Conservation (phyloP, 2,888 invertebrate genomes). For the Calliopum simillimum region DNA sequence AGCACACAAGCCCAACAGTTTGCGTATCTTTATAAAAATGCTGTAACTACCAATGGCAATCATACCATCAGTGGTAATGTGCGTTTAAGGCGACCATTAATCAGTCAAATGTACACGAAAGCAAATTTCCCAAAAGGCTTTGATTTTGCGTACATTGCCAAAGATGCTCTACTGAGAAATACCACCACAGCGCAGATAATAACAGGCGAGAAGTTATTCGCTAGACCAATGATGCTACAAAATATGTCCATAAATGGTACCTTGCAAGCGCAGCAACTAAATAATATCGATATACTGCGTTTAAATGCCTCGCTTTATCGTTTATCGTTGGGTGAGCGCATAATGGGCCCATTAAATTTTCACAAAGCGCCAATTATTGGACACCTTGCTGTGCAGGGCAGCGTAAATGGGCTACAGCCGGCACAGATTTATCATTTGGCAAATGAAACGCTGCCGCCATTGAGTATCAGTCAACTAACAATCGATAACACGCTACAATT, state of each 20-base stretch:
- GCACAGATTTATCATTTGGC: conserved; percentile 48
- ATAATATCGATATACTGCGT: conserved; percentile 53
- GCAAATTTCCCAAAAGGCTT: conserved; percentile 48
- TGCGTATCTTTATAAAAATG: conserved; percentile 55
- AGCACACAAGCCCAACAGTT: conserved; percentile 45
- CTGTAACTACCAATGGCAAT: conserved; percentile 52
- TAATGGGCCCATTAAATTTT: conserved; percentile 53
- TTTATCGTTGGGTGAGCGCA: conserved; percentile 47
- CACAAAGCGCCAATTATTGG: conserved; percentile 45
- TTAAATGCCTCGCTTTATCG: conserved; percentile 61
- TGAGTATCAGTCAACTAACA: conserved; percentile 43
- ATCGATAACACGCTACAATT: conserved; percentile 49
- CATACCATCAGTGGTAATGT: conserved; percentile 60
- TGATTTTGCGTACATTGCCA: conserved; percentile 53
- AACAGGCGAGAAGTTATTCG: conserved; percentile 46
- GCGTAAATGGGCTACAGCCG: conserved; percentile 49
- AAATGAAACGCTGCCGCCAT: conserved; percentile 45
- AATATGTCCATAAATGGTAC: conserved; percentile 34
- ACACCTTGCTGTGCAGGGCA: conserved; percentile 47
- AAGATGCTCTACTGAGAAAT: conserved; percentile 53
- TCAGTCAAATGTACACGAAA: conserved; percentile 49
- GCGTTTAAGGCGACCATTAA: conserved; percentile 46
- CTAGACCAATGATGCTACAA: conserved; percentile 42
- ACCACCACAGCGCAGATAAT: conserved; percentile 48
- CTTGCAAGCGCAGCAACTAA: conserved; percentile 45